Evolutionary conservation across 92 coral and sea anemone genomes (phyloP).

Genomic region (Phenganax subtilis): DNA sequence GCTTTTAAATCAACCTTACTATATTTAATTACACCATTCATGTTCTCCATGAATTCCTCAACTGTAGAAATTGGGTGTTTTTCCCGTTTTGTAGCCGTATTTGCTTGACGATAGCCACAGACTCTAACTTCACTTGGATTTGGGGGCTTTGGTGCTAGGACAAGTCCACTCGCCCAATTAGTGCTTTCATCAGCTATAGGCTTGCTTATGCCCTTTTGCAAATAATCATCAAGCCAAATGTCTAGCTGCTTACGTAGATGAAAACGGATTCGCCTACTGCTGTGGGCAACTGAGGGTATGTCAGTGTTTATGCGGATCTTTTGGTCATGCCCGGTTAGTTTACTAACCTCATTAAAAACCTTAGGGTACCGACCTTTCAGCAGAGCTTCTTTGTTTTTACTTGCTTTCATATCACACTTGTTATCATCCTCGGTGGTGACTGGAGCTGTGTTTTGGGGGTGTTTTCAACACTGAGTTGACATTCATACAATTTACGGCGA

Average conservation of each 20-base stretch:
- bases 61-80: constrained; percentile 44
- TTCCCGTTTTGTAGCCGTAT: constrained; percentile 37
- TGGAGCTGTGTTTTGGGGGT: not conserved
- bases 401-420: constrained; percentile 9
- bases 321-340: constrained; percentile 39
- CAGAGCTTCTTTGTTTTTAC: constrained; percentile 6
- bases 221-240: constrained; percentile 45
- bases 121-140: constrained; percentile 42
- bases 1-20: constrained; percentile 45
- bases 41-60: constrained; percentile 41
- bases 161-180: constrained; percentile 48
- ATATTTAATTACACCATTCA: constrained; percentile 36
- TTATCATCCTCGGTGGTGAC: not conserved
- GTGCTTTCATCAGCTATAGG: constrained; percentile 43
- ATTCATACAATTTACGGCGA: not conserved
- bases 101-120: constrained; percentile 44
- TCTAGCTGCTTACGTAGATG: constrained; percentile 47
- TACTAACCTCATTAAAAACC: constrained; percentile 33
- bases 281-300: constrained; percentile 38
- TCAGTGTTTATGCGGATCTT: constrained; percentile 32
- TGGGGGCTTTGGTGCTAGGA: constrained; percentile 40
- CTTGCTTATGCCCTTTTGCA: constrained; percentile 40
- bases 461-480: constrained; percentile 17
- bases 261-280: constrained; percentile 37
- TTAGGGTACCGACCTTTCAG: constrained; percentile 18